Evolutionary conservation across 2,888 invertebrate genomes (phyloP).

Genomic region (Auanema sp.): DNA sequence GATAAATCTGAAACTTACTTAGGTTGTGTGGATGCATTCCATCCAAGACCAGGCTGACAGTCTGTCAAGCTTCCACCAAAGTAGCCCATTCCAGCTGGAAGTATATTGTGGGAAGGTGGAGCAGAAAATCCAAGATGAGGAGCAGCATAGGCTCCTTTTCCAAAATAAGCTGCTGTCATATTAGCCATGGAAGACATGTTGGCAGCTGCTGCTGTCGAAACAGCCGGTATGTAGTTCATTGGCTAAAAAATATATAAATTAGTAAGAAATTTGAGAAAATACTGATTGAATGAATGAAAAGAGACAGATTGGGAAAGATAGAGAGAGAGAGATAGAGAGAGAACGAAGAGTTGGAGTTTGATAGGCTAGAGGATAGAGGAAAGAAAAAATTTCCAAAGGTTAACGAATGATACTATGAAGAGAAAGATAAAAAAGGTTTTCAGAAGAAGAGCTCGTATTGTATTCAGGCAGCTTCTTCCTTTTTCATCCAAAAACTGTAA

Average conservation of each 20-base stretch:
- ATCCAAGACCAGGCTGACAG: slow-evolving; percentile 31
- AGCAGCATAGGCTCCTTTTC: slow-evolving; percentile 35
- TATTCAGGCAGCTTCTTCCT: too few species aligned
- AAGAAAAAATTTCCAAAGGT: too few species aligned
- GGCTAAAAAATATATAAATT: slow-evolving; percentile 7
- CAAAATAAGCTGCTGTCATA: slow-evolving; percentile 44
- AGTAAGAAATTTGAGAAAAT: too few species aligned
- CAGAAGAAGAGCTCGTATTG: too few species aligned
- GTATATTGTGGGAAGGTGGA: slow-evolving; percentile 38
- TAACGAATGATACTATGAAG: too few species aligned
- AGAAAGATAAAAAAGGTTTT: too few species aligned
- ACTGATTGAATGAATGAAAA: too few species aligned
- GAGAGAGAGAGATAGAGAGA: neutral
- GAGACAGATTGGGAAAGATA: too few species aligned
- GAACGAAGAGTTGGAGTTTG: too few species aligned
- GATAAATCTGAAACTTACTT: slow-evolving; percentile 5
- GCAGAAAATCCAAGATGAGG: slow-evolving; percentile 37
- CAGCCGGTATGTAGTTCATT: slow-evolving; percentile 25
- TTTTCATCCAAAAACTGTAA: too few species aligned
- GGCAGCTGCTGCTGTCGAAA: slow-evolving; percentile 15
- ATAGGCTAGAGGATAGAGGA: too few species aligned
- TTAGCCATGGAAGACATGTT: slow-evolving; percentile 41
- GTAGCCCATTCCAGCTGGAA: slow-evolving; percentile 32
- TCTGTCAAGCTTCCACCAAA: slow-evolving; percentile 35
- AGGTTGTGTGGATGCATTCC: slow-evolving; percentile 29